Evolutionary conservation across 2,797 vertebrate species (phyloP), one percentile per base, ranked within the genome.

Genomic region (Dermochelys coriacea): DNA sequence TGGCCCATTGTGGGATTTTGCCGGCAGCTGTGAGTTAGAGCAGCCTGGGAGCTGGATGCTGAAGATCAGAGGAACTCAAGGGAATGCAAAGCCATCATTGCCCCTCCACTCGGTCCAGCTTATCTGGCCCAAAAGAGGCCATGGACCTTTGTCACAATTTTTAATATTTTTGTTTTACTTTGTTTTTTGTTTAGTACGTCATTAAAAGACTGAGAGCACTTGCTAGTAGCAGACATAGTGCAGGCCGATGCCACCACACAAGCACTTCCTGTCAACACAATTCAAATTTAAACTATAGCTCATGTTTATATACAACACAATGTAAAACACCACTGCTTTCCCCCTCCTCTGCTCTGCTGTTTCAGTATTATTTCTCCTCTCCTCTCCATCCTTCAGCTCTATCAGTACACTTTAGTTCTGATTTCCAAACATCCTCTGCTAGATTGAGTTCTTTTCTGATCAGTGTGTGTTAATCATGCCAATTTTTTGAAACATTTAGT

Each of bases 281-380:
- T 87, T 91, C 31, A 93, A 94, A 81, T 21, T 45, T 61, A 41
- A 59, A 71, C 87, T 87, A 14, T 29, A 77, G n/a, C 9, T 10
- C 41, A 2, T 91, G 79, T 74, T 86, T 95, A 68, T 92, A 89
- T 78, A 64, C 54, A 78, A 93, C 80, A 10, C 23, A 31, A 74
- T 18, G 2, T 12, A 71, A 57, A 7, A 41, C 84, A 88, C 86
- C 92, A 77, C 10, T 31, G 25, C 77, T 41, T 27, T 6, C 88
- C 37, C 61, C 41, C 31, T 14, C 25, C 0, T 0, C 47, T 41
- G 19, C 77, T 89, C 86, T 84, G 59, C 49, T 85, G 0, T 88
- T 94, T 45, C 54, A 87, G 0, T 82, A 29, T 83, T 55, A 19
- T 21, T 15, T 84, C 34, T 64, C 34, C 83, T 12, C 59, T 92